Evolutionary conservation across 2,113 vertebrate species (phyloP), one percentile per base, ranked within the genome.

Genomic region (Bufo gargarizans): DNA sequence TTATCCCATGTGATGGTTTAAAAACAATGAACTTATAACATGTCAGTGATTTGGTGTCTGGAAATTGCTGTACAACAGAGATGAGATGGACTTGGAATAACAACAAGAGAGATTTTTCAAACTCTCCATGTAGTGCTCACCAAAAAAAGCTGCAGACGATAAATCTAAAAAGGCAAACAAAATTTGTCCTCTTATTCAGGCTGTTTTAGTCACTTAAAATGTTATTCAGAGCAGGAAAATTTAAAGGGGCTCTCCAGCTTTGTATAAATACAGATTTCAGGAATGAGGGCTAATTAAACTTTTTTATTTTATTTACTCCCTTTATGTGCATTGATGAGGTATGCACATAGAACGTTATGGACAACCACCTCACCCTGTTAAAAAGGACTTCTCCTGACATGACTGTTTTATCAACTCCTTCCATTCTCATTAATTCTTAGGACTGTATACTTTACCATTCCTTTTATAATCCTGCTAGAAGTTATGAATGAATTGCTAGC

Each of bases 21-120:
- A 76, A 77, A 77, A 86, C 84, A 86, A 77, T 77, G 53, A 86
- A 86, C 53, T 86, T 49, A 61, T 58, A 85, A 77, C 22, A 56
- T 86, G 56, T 59, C 72, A 63, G 56, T 61, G 71, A 63, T 63
- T 77, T 58, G 53, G 22, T 72, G 69, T 56, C 50, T 86, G 22
- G 83, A 22, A 85, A 85, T 55, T 58, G 67, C 53, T 58, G 22
- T 76, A 76, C n/a, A 56, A 85, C 83, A 43, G 55, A 74, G 69
- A 74, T 45, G 33, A 84, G 49, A 84, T n/a, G 49, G 45, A 43
- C 4, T 71, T 71, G n/a, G 65, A 50, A 82, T 61, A 82, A 61
- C 19, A 82, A 63, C 43, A 43, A 63, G 19, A 82, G 45, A 63
- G 33, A 49, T 63, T 82, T 81, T 65, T 82, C 43, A 63, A 49